Evolutionary conservation across 2,797 vertebrate genomes (phyloP), one percentile per base, ranked within the genome.

Genomic region (Cryptoprocta ferox): DNA sequence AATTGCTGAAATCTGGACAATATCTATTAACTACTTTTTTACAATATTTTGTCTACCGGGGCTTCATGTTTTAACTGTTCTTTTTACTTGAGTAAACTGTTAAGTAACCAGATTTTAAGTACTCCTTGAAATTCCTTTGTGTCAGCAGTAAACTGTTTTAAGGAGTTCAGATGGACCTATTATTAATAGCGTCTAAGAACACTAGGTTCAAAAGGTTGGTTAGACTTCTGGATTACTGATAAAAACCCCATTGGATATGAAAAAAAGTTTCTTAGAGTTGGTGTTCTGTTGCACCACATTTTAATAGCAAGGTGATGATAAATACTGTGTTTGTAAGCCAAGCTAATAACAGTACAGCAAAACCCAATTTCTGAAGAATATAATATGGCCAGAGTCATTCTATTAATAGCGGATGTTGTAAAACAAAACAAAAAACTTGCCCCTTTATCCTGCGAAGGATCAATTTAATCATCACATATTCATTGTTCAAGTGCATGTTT

Each of bases 291-390:
- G 21, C 11, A 91, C 66, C 35, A 75, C 45, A 45, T 35, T 87
- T 96, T 83, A 91, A 84, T 42, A 87, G 39, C 68, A 96, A 50
- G 56, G 56, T 59, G n/a, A 63, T 76, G 32, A 84, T 63, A 76
- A 78, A 70, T 35, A 37, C 61, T 21, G 5, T 32, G 35, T 84
- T 89, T 32, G 53, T 71, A 70, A 70, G n/a, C 45, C 53, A 84
- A 65, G 48, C 86, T 84, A 30, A 48, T 76, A 82, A 76, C 56
- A 59, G 56, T 59, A 66, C 21, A 30, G 66, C 13, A 63, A 70
- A 95, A 82, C 10, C 21, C 63, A 16, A 39, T 24, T 79, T 84
- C 70, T 89, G 30, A 75, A 89, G 30, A 71, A 16, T 63, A 48
- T 89, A 70, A 79, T 50, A 78, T 50, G 15, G 18, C 50, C 63